A percentile compares a stretch with the other conserved stretches of the same genome.
Evolutionary conservation across 2,113 vertebrate species (phyloP).

Genomic region (Hystrix brachyura): DNA sequence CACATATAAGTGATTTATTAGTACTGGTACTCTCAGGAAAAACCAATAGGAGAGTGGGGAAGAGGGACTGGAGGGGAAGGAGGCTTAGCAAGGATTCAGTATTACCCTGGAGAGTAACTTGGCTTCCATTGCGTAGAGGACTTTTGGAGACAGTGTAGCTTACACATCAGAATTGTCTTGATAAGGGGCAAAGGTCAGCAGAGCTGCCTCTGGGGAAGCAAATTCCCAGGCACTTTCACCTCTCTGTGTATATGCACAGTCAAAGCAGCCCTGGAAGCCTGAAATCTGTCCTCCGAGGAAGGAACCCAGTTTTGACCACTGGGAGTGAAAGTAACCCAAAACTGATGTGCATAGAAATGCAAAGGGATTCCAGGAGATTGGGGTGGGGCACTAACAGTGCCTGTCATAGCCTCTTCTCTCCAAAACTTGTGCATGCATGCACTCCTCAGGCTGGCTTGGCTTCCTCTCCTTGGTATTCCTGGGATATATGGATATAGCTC

Average conservation of each 20-base stretch:
- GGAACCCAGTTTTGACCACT: not conserved
- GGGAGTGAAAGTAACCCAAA: conserved; percentile 25
- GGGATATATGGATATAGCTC: not conserved
- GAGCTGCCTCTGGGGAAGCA: not conserved
- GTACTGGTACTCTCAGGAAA: not conserved
- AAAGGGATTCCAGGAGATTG: not conserved
- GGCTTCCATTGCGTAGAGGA: not conserved
- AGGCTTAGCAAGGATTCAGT: not conserved
- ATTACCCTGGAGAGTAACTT: not conserved
- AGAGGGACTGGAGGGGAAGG: not conserved
- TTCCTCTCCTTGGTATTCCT: not conserved
- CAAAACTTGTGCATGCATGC: not conserved
- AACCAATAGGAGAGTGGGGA: not conserved
- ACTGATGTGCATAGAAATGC: not conserved
- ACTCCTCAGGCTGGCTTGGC: not conserved
- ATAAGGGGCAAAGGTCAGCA: not conserved
- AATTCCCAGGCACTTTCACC: conserved; percentile 5
- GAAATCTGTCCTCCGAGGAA: conserved; percentile 11
- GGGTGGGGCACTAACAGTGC: not conserved
- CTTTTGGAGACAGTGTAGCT: not conserved
- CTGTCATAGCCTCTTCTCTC: not conserved
- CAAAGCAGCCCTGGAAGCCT: not conserved
- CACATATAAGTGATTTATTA: conserved; percentile 42
- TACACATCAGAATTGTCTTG: not conserved
- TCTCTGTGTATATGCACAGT: not conserved